Evolutionary conservation across 37 sponge, comb jelly and placozoan species (phyloP).

Genomic region (Halisarca cf. caerulea): DNA sequence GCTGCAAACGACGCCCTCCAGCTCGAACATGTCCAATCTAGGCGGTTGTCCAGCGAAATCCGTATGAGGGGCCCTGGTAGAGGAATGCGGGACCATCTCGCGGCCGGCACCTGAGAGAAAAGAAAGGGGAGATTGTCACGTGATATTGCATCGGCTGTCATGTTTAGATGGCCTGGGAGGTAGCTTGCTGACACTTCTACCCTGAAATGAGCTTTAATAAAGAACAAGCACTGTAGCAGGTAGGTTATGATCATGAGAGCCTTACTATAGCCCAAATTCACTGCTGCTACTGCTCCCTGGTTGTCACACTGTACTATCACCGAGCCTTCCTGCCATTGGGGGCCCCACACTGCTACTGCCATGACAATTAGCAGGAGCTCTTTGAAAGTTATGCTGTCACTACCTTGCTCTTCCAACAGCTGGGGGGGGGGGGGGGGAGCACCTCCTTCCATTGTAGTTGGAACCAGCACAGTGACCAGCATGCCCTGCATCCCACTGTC

Average conservation of each 20-base stretch:
- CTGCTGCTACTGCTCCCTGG: constrained; percentile 11
- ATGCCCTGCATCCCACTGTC: neutral
- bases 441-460: neutral
- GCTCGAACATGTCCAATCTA: constrained; percentile 39
- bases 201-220: neutral
- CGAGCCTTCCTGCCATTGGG: neutral
- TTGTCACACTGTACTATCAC: constrained; percentile 10
- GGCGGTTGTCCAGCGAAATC: neutral
- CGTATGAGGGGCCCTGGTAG: neutral
- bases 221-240: constrained; percentile 3
- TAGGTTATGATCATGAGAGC: constrained; percentile 24
- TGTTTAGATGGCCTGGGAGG: constrained; percentile 27
- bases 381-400: neutral
- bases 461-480: neutral
- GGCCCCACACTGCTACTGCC: neutral
- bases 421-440: too few relatives aligned
- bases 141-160: constrained; percentile 46
- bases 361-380: neutral
- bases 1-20: constrained; percentile 38
- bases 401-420: neutral
- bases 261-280: constrained; percentile 22
- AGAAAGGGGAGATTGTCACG: constrained; percentile 15
- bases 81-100: too few relatives aligned
- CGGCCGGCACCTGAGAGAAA: neutral
- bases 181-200: constrained; percentile 3